phyloP scores from a whole-genome alignment of 1,140 invertebrate genomes.

The Cydia splendana region DNA sequence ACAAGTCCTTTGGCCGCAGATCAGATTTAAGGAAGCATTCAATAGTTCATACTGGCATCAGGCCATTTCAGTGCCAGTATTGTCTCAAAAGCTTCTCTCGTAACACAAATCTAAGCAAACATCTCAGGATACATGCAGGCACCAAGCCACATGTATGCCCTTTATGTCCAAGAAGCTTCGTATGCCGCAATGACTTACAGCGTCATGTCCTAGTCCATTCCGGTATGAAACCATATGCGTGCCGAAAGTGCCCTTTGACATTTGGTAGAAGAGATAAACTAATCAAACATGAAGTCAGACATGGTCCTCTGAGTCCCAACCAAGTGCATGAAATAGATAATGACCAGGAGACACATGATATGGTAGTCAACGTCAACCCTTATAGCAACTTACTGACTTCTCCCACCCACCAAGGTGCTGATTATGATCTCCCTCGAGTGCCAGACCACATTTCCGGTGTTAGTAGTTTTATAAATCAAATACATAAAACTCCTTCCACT shows the following conservation, averaged over 20 bases:
- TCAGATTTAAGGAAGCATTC: slow-evolving; percentile 85
- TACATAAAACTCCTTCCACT: slow-evolving; percentile 59
- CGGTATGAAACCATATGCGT: slow-evolving; percentile 85
- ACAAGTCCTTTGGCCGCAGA: slow-evolving; percentile 82
- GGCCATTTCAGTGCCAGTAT: slow-evolving; percentile 84
- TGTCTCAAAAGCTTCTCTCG: slow-evolving; percentile 86
- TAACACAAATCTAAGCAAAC: slow-evolving; percentile 92
- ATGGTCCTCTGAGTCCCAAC: slow-evolving; percentile 60
- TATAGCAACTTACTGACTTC: slow-evolving; percentile 74
- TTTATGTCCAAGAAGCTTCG: slow-evolving; percentile 87
- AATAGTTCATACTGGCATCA: slow-evolving; percentile 86
- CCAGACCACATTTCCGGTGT: slow-evolving; percentile 80
- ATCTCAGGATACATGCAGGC: slow-evolving; percentile 87
- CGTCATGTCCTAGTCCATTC: slow-evolving; percentile 86
- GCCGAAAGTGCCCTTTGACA: slow-evolving; percentile 83
- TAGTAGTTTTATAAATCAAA: slow-evolving; percentile 72
- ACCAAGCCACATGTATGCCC: slow-evolving; percentile 86
- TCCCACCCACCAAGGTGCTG: slow-evolving; percentile 52
- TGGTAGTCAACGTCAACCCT: slow-evolving; percentile 81
- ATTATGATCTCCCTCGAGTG: slow-evolving; percentile 73
- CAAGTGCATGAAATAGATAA: slow-evolving; percentile 53
- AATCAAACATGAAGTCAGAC: slow-evolving; percentile 81
- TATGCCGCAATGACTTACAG: slow-evolving; percentile 84
- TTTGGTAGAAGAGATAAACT: slow-evolving; percentile 84
- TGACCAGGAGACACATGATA: slow-evolving; percentile 72